Evolutionary conservation across 1,140 invertebrate species (phyloP), one percentile per base, ranked within the genome.

Genomic region (Bombus cullumanus): DNA sequence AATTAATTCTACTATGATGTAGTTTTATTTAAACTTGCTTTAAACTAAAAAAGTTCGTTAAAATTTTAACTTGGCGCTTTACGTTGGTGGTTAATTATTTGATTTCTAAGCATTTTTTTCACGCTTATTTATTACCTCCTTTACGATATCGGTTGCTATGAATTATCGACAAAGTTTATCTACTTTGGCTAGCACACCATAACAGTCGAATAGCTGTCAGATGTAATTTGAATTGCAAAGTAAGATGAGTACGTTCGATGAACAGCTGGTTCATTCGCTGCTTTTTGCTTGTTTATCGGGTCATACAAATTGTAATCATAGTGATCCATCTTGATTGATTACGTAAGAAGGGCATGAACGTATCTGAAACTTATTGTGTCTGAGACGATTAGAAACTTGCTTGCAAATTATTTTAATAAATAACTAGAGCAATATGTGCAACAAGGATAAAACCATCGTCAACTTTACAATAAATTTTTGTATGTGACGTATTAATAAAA

Each of bases 151-250:
- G 3, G 53, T 22, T 59, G 25, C n/a, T 37, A 22, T 9, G 39
- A 3, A 43, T 79, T 28, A 47, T 47, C 41, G 12, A 1, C 39
- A n/a, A 13, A 34, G 18, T 37, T 47, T 80, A 41, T 37, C 37
- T 43, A 25, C 18, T 25, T 34, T 47, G 12, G 9, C 9, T 34
- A 43, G 28, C 5, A 31, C 41, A 9, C 8, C 22, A n/a, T 22
- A 12, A 13, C 31, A 53, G 31, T 1, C 31, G 47, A 68, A 47
- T 80, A 80, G n/a, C 34, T 47, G 31, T n/a, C 64, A 47, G 15
- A 0, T 66, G 25, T 34, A 43, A 80, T 69, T 80, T 80, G 64
- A 68, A 80, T 80, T 68, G 41, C 43, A 80, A 80, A 80, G 64
- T 8, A 8, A 47, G 25, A 80, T n/a, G 31, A 66, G 25, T 31